Conservation (phyloP, 2,888 invertebrate genomes). For the Trichacis sp. region DNA sequence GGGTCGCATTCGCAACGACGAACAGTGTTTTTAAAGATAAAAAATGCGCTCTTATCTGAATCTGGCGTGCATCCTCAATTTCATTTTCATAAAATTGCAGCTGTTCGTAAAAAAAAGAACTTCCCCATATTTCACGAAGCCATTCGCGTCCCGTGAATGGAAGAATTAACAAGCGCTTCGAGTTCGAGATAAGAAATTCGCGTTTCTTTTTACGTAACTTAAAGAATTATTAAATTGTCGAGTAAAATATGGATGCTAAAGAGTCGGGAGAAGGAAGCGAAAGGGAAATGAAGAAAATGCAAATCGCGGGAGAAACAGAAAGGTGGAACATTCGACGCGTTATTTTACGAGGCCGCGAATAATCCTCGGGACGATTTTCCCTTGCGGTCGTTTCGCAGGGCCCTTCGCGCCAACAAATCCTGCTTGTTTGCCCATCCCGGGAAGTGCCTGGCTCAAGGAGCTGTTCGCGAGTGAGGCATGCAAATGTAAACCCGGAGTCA, state of each 20-base stretch:
- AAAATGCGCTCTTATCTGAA: conserved; percentile 19
- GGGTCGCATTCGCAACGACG: conserved; percentile 30
- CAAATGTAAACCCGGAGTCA: conserved; percentile 31
- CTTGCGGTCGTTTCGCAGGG: conserved; percentile 37
- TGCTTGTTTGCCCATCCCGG: conserved; percentile 39
- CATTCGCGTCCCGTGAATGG: too few relatives aligned
- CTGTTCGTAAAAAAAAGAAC: too few relatives aligned
- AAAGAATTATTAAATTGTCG: too few relatives aligned
- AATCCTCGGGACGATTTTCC: conserved; percentile 36
- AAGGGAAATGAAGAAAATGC: neutral
- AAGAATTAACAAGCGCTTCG: too few relatives aligned
- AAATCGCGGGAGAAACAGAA: neutral
- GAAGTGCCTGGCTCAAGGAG: conserved; percentile 40
- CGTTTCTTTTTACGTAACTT: too few relatives aligned
- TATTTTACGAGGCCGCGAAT: conserved; percentile 50
- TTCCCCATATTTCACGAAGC: too few relatives aligned
- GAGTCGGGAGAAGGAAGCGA: too few relatives aligned
- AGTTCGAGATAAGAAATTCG: too few relatives aligned
- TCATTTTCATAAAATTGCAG: neutral
- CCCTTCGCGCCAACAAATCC: conserved; percentile 39
- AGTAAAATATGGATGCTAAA: too few relatives aligned
- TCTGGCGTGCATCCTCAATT: conserved; percentile 13
- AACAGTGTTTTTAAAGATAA: conserved; percentile 27
- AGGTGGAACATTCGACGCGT: neutral
- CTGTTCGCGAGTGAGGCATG: conserved; percentile 36